Evolutionary conservation across 1,140 invertebrate genomes (phyloP).

Genomic region (Phortica variegata): DNA sequence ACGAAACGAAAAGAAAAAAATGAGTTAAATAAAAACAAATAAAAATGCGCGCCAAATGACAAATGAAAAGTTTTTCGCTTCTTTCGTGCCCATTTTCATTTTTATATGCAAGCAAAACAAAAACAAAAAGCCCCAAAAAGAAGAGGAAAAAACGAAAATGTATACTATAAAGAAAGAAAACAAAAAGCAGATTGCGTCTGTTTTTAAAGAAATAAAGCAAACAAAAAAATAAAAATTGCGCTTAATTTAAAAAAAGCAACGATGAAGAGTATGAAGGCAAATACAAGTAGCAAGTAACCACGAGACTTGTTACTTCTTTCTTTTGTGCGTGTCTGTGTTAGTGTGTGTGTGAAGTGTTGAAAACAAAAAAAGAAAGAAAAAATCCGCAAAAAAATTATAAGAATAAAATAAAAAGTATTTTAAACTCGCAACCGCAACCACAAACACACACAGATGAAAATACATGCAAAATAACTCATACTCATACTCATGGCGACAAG

Average conservation of each 20-base stretch:
- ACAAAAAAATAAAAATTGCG: constrained; percentile 51
- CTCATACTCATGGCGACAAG: too few species aligned
- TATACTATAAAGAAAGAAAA: constrained; percentile 12
- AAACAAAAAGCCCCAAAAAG: background rate
- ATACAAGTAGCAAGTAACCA: constrained; percentile 26
- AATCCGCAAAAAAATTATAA: constrained; percentile 11
- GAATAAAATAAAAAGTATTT: constrained; percentile 32
- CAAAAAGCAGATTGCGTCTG: constrained; percentile 22
- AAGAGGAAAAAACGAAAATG: background rate
- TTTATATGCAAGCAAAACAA: background rate
- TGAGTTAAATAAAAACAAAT: constrained; percentile 50
- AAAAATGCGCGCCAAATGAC: constrained; percentile 21
- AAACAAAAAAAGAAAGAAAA: constrained; percentile 19
- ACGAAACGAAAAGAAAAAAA: constrained; percentile 43
- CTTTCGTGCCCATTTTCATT: too few species aligned
- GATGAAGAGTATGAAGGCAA: constrained; percentile 39
- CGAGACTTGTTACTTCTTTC: constrained; percentile 34
- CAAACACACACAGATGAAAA: background rate
- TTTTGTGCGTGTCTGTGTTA: constrained; percentile 4
- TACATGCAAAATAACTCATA: too few species aligned
- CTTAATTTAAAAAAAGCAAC: constrained; percentile 45
- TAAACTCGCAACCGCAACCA: constrained; percentile 38
- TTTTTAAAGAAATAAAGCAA: constrained; percentile 25
- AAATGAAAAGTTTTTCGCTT: background rate
- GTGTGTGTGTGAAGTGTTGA: constrained; percentile 17